These are phyloP conservation scores for Tetheella fluctuosa DNA, from an alignment of 2,888 invertebrate species.

Conservation along the genomic window DNA sequence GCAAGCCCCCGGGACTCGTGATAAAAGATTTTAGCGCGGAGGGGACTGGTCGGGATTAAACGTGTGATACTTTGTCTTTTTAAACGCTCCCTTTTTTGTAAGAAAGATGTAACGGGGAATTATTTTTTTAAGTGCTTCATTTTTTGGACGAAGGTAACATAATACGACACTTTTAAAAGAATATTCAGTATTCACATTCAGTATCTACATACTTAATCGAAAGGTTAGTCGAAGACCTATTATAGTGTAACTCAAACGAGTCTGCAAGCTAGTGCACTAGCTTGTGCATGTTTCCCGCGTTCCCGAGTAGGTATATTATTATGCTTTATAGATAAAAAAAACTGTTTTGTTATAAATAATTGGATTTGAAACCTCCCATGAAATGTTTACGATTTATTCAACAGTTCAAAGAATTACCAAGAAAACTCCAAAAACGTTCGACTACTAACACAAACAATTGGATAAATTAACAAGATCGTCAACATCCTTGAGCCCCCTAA, in stretches of 20 bases:
- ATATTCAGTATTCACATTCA: background rate
- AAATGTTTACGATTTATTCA: no score
- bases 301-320: no score
- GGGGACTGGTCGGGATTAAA: slow-evolving; percentile 58
- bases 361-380: no score
- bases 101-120: slow-evolving; percentile 43
- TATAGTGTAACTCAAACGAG: no score
- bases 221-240: no score
- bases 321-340: no score
- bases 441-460: slow-evolving; percentile 63
- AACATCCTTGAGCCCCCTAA: slow-evolving; percentile 53
- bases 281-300: no score
- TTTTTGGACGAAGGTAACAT: no score
- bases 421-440: slow-evolving; percentile 36
- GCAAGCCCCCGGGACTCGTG: slow-evolving; percentile 66
- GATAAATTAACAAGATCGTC: slow-evolving; percentile 76
- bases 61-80: slow-evolving; percentile 78
- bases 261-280: no score
- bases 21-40: slow-evolving; percentile 75
- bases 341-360: background rate
- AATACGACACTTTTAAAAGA: background rate
- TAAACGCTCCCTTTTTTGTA: slow-evolving; percentile 57
- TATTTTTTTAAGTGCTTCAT: slow-evolving; percentile 32
- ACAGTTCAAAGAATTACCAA: slow-evolving; percentile 14
- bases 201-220: no score